A percentile compares a stretch with the other conserved stretches of the same genome.
Conservation (phyloP, 1,140 invertebrate genomes). For the Drosophila mayri region DNA sequence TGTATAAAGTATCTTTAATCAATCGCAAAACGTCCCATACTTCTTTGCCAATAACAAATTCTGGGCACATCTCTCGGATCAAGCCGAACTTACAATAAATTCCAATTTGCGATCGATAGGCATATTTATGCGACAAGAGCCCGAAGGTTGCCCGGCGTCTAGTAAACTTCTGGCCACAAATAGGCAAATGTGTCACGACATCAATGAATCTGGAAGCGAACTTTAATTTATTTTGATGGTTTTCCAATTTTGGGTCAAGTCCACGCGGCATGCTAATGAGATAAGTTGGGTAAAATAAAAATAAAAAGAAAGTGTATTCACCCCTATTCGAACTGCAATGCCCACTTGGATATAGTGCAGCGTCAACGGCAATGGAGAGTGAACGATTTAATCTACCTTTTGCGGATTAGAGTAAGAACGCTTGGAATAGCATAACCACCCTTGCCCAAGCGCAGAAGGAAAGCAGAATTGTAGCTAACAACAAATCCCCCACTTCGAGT, state of each 20-base stretch:
- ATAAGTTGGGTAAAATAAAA: neutral
- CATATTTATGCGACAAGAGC: slow-evolving; percentile 46
- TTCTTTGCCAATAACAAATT: slow-evolving; percentile 19
- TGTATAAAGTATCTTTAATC: neutral
- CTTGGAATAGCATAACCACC: slow-evolving; percentile 58
- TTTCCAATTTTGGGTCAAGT: slow-evolving; percentile 73
- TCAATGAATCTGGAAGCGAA: slow-evolving; percentile 3
- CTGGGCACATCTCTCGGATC: slow-evolving; percentile 12
- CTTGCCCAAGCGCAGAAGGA: slow-evolving; percentile 80
- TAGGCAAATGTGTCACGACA: slow-evolving; percentile 61
- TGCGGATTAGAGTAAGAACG: slow-evolving; percentile 78
- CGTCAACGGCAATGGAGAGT: slow-evolving; percentile 71
- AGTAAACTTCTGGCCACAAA: slow-evolving; percentile 49
- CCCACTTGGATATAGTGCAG: slow-evolving; percentile 69
- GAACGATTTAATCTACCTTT: slow-evolving; percentile 83
- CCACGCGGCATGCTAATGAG: slow-evolving; percentile 51
- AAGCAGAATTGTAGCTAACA: slow-evolving; percentile 1
- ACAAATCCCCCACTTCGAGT: neutral
- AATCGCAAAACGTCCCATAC: neutral
- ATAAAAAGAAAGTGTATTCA: slow-evolving; percentile 64
- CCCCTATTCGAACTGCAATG: slow-evolving; percentile 70
- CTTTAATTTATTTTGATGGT: slow-evolving; percentile 37
- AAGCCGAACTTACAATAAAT: slow-evolving; percentile 55
- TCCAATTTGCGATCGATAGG: slow-evolving; percentile 47
- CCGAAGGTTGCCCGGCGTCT: slow-evolving; percentile 40